phyloP scores from a whole-genome alignment of 2,797 vertebrate genomes.

The Gambelia wislizenii region DNA sequence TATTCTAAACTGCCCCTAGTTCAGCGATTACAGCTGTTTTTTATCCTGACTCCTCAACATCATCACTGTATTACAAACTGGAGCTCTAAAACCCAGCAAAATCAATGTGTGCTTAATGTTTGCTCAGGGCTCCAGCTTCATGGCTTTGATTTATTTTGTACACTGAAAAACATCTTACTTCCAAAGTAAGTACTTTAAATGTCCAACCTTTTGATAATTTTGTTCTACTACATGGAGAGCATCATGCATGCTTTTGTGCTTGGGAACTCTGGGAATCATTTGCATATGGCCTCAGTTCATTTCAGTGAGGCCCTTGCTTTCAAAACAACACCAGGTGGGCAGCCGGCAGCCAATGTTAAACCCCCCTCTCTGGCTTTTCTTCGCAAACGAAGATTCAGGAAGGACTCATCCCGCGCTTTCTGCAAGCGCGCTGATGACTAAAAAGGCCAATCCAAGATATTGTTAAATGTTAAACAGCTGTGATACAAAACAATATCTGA shows the following conservation, averaged over 20 bases:
- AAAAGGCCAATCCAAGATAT: no score
- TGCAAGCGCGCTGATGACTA: no score
- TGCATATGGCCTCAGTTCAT: not conserved
- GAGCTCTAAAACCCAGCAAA: not conserved
- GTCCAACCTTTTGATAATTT: not conserved
- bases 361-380: no score
- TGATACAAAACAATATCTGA: not conserved
- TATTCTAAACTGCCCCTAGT: not conserved
- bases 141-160: slow-evolving; percentile 20
- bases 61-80: not conserved
- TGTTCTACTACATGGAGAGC: not conserved
- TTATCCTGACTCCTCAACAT: not conserved
- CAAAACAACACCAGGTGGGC: not conserved
- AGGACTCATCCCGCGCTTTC: no score
- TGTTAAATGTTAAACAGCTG: not conserved
- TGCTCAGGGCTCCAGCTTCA: not conserved
- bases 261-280: not conserved
- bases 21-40: not conserved
- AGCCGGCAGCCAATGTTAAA: not conserved
- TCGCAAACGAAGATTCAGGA: no score
- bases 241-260: slow-evolving; percentile 6
- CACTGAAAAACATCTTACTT: not conserved
- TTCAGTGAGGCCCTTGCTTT: not conserved
- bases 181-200: not conserved
- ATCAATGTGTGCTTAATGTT: not conserved